phyloP scores from a whole-genome alignment of 2,113 vertebrate genomes.

The Recurvirostra avosetta region DNA sequence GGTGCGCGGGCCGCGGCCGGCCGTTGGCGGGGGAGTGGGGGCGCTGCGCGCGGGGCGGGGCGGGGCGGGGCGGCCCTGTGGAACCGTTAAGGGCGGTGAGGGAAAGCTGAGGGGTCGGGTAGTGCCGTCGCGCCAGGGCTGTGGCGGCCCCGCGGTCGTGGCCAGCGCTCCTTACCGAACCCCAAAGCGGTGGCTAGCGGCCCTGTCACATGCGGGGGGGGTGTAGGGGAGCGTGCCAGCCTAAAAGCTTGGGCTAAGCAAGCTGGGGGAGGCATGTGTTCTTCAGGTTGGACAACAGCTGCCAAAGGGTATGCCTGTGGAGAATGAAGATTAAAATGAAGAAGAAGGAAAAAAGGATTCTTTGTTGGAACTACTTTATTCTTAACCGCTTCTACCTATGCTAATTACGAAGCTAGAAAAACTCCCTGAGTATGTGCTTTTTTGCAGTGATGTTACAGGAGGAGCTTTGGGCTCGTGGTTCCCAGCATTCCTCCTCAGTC shows the following conservation, averaged over 20 bases:
- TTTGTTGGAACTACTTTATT: neutral
- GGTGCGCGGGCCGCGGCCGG: neutral
- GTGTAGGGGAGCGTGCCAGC: too few relatives aligned
- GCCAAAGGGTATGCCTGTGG: neutral
- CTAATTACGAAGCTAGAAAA: neutral
- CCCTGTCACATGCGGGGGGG: too few relatives aligned
- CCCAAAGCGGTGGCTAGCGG: rapidly evolving
- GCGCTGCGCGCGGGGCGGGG: neutral
- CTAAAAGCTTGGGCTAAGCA: rapidly evolving
- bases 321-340: neutral
- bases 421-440: rapidly evolving
- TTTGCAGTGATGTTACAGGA: neutral
- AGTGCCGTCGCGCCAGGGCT: rapidly evolving
- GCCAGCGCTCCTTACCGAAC: rapidly evolving
- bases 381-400: rapidly evolving
- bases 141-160: rapidly evolving
- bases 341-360: neutral
- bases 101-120: rapidly evolving
- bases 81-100: rapidly evolving
- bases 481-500: neutral
- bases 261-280: too few relatives aligned
- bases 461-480: neutral
- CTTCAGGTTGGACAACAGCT: rapidly evolving
- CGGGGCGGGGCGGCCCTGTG: too few relatives aligned
- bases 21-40: neutral